phyloP scores from a whole-genome alignment of 1,140 invertebrate species.

The Brachionus rotundiformis region DNA sequence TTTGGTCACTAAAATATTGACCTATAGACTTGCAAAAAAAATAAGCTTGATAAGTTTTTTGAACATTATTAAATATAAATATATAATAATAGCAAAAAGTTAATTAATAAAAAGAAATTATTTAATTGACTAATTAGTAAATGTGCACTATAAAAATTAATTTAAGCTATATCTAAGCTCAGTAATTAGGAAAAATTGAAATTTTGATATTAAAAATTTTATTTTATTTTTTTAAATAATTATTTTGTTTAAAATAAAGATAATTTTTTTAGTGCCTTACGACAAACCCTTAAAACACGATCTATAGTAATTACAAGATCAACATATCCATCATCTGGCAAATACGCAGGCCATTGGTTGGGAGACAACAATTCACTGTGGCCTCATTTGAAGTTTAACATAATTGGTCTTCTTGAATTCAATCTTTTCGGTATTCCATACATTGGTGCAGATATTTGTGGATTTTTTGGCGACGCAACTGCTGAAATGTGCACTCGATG shows the following conservation, averaged over 20 bases:
- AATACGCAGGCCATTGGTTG: constrained; percentile 83
- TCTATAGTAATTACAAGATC: constrained; percentile 83
- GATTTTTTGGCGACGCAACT: constrained; percentile 78
- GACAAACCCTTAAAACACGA: constrained; percentile 59
- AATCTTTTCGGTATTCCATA: constrained; percentile 70
- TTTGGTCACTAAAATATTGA: not conserved
- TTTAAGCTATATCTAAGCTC: too few relatives aligned
- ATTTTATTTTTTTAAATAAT: too few relatives aligned
- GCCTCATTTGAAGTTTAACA: constrained; percentile 60
- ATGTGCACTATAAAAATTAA: too few relatives aligned
- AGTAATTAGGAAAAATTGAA: too few relatives aligned
- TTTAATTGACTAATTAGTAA: too few relatives aligned
- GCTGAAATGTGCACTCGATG: constrained; percentile 66
- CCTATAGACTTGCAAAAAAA: not conserved
- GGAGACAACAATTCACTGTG: constrained; percentile 67
- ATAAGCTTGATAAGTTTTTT: too few relatives aligned
- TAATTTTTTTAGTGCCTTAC: constrained; percentile 54
- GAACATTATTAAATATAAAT: too few relatives aligned
- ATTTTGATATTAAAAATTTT: too few relatives aligned
- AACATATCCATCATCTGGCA: constrained; percentile 77
- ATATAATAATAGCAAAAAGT: too few relatives aligned
- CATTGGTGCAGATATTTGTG: constrained; percentile 86
- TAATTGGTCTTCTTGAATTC: constrained; percentile 56
- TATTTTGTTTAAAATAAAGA: not conserved
- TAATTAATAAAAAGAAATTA: too few relatives aligned